Percentiles rank a stretch among this genome's conserved stretches.
Conservation (phyloP, 1,140 invertebrate genomes). For the Trichonephila clavipes region DNA sequence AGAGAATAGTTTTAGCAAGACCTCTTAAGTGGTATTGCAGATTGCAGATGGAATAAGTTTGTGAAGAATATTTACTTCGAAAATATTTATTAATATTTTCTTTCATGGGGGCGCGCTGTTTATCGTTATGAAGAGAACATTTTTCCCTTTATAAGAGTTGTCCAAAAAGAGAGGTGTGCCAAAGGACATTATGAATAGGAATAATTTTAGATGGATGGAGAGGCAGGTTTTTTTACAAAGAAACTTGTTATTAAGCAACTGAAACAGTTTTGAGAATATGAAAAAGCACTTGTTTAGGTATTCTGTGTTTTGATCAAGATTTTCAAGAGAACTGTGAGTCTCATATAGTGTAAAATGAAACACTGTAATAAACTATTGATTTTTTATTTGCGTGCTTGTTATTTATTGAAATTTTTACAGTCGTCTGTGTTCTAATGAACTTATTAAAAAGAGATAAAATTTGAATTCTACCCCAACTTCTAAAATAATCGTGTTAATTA, state of each 20-base stretch:
- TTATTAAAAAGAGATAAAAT: no score
- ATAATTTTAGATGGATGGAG: not conserved
- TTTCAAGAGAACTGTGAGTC: not conserved
- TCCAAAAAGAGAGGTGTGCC: not conserved
- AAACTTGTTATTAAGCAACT: not conserved
- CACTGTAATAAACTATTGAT: not conserved
- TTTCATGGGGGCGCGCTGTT: not conserved
- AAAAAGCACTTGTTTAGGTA: not conserved
- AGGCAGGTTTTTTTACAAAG: not conserved
- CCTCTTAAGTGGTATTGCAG: not conserved
- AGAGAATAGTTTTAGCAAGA: not conserved
- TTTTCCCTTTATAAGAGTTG: not conserved
- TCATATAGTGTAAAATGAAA: slow-evolving; percentile 2
- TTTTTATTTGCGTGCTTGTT: not conserved
- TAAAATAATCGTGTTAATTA: no score
- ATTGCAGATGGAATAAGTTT: not conserved
- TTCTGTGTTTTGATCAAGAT: not conserved
- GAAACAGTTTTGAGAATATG: not conserved
- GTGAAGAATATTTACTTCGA: not conserved
- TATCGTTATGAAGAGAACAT: not conserved
- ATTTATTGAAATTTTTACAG: not conserved
- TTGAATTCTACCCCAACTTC: no score
- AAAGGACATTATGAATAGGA: not conserved
- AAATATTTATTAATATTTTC: not conserved
- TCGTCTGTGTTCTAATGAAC: no score